Percentiles rank a stretch among this genome's conserved stretches.
Conservation (phyloP, 2,888 invertebrate species). For the Melinaea marsaeus region DNA sequence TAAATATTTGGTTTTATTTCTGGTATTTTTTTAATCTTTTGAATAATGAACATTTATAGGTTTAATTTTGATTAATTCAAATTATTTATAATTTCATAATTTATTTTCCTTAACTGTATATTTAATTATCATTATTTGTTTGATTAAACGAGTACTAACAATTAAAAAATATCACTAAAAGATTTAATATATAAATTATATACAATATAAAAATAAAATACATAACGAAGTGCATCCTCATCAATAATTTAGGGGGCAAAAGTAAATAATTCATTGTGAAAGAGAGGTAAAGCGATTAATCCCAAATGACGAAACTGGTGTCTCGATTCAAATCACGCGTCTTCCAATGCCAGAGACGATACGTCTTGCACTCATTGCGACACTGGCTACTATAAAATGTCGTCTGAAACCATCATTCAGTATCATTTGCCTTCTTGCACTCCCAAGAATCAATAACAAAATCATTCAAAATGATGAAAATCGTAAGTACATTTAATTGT, state of each 20-base stretch:
- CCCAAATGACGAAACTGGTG: conserved; percentile 38
- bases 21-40: too few relatives aligned
- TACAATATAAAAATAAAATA: too few relatives aligned
- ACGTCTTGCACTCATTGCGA: conserved; percentile 49
- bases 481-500: conserved; percentile 49
- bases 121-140: too few relatives aligned
- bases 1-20: too few relatives aligned
- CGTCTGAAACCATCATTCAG: conserved; percentile 35
- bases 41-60: too few relatives aligned
- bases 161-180: too few relatives aligned
- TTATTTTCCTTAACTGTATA: too few relatives aligned
- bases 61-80: too few relatives aligned
- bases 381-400: conserved; percentile 56
- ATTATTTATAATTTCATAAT: too few relatives aligned
- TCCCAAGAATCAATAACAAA: conserved; percentile 45
- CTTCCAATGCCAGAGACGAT: conserved; percentile 65
- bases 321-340: conserved; percentile 61
- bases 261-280: conserved; percentile 1
- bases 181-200: too few relatives aligned
- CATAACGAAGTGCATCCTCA: not conserved
- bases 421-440: conserved; percentile 54
- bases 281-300: conserved; percentile 37
- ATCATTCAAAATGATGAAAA: conserved; percentile 64
- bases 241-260: not conserved
- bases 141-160: too few relatives aligned